Evolutionary conservation across 2,888 invertebrate species (phyloP), one percentile per base, ranked within the genome.

Genomic region (Xestoiulus laeticollis): DNA sequence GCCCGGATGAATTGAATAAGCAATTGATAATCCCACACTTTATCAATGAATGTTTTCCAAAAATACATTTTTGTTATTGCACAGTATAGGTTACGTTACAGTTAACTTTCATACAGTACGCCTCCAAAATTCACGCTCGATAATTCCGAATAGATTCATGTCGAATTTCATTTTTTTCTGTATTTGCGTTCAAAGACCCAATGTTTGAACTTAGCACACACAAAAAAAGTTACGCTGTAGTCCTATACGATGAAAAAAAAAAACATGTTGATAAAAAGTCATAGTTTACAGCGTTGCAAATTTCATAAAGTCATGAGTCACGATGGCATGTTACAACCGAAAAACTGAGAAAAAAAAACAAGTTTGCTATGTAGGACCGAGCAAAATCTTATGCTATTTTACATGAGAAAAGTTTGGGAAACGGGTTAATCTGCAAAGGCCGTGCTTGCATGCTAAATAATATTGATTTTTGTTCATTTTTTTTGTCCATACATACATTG

Each of bases 101-200:
- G 38, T 38, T 38, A 38, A 4, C 59, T n/a, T 59, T 59, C n/a
- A n/a, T 59, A 59, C 59, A 59, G 59, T 59, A 59, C 59, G 59
- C n/a, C 59, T 6, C 59, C 59, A 59, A 59, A 59, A 59, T n/a
- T 59, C 59, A 59, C 59, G 59, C 59, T 59, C 59, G 59, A 59
- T 59, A 59, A 59, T 59, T n/a, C 59, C 59, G 3, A 59, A 6
- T n/a, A 19, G 59, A 59, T 59, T 59, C 59, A 59, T 59, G 59
- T 59, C 59, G 59, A 59, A 59, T 59, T 48, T 59, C n/a, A 59
- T 59, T 59, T 59, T n/a, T 59, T 19, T 16, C n/a, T 19, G 59
- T 59, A n/a, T 59, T 59, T 59, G 59, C 59, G 59, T 59, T 59
- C 59, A 59, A 59, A 59, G 59, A 59, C 59, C 59, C 59, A 59